Evolutionary conservation across 2,797 vertebrate species (phyloP), one percentile per base, ranked within the genome.

Genomic region (Sebastes glaucus): DNA sequence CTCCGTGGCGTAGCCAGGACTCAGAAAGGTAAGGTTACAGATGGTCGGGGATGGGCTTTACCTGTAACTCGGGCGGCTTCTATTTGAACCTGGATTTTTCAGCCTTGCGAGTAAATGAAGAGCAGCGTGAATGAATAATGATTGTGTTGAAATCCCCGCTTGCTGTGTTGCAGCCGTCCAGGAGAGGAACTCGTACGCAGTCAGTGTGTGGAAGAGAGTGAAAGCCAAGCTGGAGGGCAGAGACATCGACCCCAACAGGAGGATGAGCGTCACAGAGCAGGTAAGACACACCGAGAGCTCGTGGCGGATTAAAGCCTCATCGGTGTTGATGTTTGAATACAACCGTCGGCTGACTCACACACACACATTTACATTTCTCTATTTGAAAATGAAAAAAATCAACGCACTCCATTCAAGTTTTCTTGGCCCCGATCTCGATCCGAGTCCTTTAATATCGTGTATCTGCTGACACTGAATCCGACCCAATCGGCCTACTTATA

Each of bases 181-280:
- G 87, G 99, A 99, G 95, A 97, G 99, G 88, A 99, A 99, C 95
- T 99, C 98, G 0, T 99, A 99, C 28, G 99, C 99, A 11, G 99
- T 99, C 85, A 98, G 99, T 2, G 99, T 99, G 93, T 99, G 99
- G 99, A 99, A 99, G 92, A 95, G 98, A 85, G 99, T 99, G 90
- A 99, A 99, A 94, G 98, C 98, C 94, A 99, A 99, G 93, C 93
- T 99, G 93, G 99, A 99, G 91, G 98, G 99, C 79, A 94, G 98
- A 95, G 99, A 99, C 88, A 95, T 99, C 80, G 99, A 99, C 89
- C 97, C 98, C 27, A 99, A 97, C 96, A 94, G 98, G 94, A 97
- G 98, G 94, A 98, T 99, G 97, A 99, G 97, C 81, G 97, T 98
- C 93, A 97, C 97, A 74, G 99, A 99, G 95, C 99, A 99, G 98